Percentiles rank a stretch among this genome's conserved stretches.
phyloP scores from a whole-genome alignment of 2,888 invertebrate genomes.

The Herminia tarsipennalis region DNA sequence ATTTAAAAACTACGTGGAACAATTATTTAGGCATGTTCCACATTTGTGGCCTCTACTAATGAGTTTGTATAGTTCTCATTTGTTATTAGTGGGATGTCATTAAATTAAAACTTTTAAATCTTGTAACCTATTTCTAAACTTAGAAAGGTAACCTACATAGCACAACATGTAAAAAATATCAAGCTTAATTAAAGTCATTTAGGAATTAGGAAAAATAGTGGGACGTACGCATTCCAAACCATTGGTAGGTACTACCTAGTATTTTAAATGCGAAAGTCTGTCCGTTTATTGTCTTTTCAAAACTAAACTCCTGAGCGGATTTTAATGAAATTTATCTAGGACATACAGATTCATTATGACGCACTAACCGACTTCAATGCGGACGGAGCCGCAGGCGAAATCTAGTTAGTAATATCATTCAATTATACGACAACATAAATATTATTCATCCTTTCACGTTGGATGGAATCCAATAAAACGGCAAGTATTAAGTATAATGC shows the following conservation, averaged over 20 bases:
- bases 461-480: constrained; percentile 48
- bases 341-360: too few relatives aligned
- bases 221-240: too few relatives aligned
- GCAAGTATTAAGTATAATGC: constrained; percentile 32
- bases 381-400: too few relatives aligned
- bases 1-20: constrained; percentile 9
- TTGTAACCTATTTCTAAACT: constrained; percentile 24
- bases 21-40: not conserved
- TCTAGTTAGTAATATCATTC: not conserved
- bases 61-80: constrained; percentile 15
- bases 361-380: too few relatives aligned
- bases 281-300: too few relatives aligned
- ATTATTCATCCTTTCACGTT: constrained; percentile 30
- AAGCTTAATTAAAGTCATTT: too few relatives aligned
- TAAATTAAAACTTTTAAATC: constrained; percentile 9
- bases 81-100: constrained; percentile 18
- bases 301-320: too few relatives aligned
- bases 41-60: constrained; percentile 5
- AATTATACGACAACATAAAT: not conserved
- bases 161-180: not conserved
- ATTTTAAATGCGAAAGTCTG: too few relatives aligned
- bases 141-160: constrained; percentile 34
- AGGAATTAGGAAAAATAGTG: too few relatives aligned
- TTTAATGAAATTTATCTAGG: too few relatives aligned
- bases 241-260: too few relatives aligned